Evolutionary conservation across 2,797 vertebrate species (phyloP).

Genomic region (Phaenicophaeus curvirostris): DNA sequence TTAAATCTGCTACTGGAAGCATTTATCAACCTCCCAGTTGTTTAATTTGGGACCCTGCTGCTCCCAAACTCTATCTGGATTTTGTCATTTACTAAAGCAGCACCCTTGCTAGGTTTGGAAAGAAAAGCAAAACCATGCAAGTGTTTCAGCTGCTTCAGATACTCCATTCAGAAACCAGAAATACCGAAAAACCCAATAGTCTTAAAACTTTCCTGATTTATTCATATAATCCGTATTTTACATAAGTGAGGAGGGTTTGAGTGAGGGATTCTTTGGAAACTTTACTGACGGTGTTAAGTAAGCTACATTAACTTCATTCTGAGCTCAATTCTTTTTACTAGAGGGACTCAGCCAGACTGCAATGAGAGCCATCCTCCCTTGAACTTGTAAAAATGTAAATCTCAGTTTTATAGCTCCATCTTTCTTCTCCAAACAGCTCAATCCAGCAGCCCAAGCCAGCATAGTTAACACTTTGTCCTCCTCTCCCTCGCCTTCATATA

Average conservation of each 20-base stretch:
- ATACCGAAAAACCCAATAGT: neutral
- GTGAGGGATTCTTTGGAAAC: neutral
- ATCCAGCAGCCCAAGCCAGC: neutral
- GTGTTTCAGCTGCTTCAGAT: neutral
- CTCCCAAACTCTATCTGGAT: conserved; percentile 55
- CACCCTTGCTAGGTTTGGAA: neutral
- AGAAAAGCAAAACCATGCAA: conserved; percentile 37
- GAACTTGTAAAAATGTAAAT: neutral
- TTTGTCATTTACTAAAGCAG: conserved; percentile 57
- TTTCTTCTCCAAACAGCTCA: neutral
- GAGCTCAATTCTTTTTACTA: neutral
- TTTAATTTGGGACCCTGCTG: conserved; percentile 63
- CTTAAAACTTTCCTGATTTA: neutral
- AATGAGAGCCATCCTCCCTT: neutral
- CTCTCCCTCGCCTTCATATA: neutral
- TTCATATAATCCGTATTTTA: neutral
- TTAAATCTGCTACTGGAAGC: conserved; percentile 54
- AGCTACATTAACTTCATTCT: neutral
- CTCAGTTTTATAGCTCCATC: neutral
- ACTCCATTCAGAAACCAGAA: neutral
- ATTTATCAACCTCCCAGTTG: conserved; percentile 49
- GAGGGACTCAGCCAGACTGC: neutral
- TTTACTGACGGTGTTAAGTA: neutral
- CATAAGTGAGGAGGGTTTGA: neutral
- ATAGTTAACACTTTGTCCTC: neutral